Evolutionary conservation across 2,888 invertebrate genomes (phyloP).

Genomic region (Apocheima hispidaria): DNA sequence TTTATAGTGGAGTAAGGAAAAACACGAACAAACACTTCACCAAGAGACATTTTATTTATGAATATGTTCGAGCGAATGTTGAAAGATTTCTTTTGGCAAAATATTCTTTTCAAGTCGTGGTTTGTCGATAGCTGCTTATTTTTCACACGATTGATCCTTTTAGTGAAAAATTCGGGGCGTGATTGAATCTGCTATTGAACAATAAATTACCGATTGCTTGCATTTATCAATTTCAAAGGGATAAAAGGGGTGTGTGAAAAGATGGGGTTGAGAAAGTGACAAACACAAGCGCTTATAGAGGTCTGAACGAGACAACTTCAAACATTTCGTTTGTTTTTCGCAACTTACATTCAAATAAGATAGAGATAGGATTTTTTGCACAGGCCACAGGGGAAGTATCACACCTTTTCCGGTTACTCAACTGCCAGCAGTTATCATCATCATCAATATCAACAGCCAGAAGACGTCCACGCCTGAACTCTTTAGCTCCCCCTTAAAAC

Average conservation of each 20-base stretch:
- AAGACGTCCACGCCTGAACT: not conserved
- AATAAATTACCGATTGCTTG: constrained; percentile 42
- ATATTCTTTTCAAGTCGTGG: constrained; percentile 27
- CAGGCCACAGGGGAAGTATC: too few species aligned
- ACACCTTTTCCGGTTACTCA: too few species aligned
- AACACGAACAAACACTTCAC: constrained; percentile 1
- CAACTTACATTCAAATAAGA: too few species aligned
- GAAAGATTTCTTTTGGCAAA: constrained; percentile 13
- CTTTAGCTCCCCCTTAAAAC: not conserved
- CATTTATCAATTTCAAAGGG: constrained; percentile 42
- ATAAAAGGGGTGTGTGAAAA: constrained; percentile 35
- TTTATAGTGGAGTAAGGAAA: not conserved
- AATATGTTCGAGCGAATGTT: constrained; percentile 17
- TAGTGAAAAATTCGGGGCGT: constrained; percentile 35
- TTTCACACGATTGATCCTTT: constrained; percentile 43
- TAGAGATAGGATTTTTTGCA: too few species aligned
- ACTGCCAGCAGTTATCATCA: too few species aligned
- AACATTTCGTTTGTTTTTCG: constrained; percentile 6
- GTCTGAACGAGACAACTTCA: constrained; percentile 7
- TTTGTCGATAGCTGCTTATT: constrained; percentile 34
- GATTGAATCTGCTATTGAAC: constrained; percentile 44
- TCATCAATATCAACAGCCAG: not conserved
- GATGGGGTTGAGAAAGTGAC: constrained; percentile 36
- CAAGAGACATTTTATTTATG: constrained; percentile 14
- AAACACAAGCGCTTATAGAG: constrained; percentile 31